Evolutionary conservation across 2,113 vertebrate genomes (phyloP).

Genomic region (Heptranchias perlo): DNA sequence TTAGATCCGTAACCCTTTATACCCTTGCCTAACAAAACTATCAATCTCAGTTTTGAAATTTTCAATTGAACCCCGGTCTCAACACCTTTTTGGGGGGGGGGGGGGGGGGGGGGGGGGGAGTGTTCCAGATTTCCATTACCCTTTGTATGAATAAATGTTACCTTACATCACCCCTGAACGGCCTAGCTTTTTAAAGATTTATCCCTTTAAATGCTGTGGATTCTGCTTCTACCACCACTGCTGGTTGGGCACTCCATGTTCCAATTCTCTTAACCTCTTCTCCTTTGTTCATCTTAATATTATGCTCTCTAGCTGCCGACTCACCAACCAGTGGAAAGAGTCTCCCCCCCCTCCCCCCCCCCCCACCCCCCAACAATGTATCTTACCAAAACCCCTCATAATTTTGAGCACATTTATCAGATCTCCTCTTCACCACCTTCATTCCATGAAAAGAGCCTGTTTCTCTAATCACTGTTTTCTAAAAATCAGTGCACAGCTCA

Average conservation of each 20-base stretch:
- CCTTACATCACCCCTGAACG: no score
- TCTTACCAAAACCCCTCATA: neutral
- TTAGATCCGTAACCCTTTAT: no score
- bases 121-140: no score
- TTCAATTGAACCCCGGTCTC: no score
- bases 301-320: neutral
- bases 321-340: neutral
- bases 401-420: neutral
- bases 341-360: no score
- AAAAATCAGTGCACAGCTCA: neutral
- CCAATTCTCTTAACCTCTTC: neutral
- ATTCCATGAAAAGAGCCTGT: neutral
- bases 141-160: no score
- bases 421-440: neutral
- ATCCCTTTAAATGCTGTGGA: neutral
- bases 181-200: no score
- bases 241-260: neutral
- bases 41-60: no score
- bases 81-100: no score
- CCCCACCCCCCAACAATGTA: no score
- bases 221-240: neutral
- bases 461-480: neutral
- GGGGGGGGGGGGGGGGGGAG: no score
- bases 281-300: neutral
- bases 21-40: no score